Base-by-base conservation (phyloP, 30 jellyfish, hydroid and myxozoan species). In the Turritopsis dohrnii region DNA sequence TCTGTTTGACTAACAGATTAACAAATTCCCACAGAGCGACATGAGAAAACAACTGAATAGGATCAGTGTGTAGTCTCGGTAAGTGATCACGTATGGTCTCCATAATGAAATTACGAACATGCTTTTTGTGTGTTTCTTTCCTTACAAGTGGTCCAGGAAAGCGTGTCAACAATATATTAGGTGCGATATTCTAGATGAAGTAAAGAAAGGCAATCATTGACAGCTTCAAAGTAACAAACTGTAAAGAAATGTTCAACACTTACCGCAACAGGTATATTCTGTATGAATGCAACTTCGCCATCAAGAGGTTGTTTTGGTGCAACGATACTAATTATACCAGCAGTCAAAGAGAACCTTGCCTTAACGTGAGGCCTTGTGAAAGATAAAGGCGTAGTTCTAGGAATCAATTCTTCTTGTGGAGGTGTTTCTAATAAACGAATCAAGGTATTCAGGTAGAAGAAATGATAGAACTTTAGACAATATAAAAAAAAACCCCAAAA, bases 241-340 rank as follows among this genome's bases (percentile, higher is more conserved):
- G n/a, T n/a, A n/a, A n/a, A n/a, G n/a, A n/a, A n/a, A n/a, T n/a
- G n/a, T n/a, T 3, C 5, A 41, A 41, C 60, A 41, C 0, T 30
- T 82, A 90, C 97, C 95, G 86, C 95, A 85, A 90, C 66, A 4
- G 92, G 69, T 52, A 84, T 72, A 60, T 90, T 90, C 76, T 90
- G 87, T 1, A 90, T 88, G 88, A 71, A 73, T 1, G 97, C 95
- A 31, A 86, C 79, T 53, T 90, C 97, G 23, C 92, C 97, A 53
- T 90, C 97, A 69, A 82, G 83, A 18, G 89, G 89, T 31, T 82
- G 89, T 24, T 52, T 66, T 52, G 89, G 86, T 18, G 83, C 89
- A 24, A 82, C 89, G 66, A 82, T 71, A 71, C 73, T 65, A 16
- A 82, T 17, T 29, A 41, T 66, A 20, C 89, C 89, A 82, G 66